Evolutionary conservation across 2,888 invertebrate species (phyloP), one percentile per base, ranked within the genome.

Genomic region (Geotrupes spiniger): DNA sequence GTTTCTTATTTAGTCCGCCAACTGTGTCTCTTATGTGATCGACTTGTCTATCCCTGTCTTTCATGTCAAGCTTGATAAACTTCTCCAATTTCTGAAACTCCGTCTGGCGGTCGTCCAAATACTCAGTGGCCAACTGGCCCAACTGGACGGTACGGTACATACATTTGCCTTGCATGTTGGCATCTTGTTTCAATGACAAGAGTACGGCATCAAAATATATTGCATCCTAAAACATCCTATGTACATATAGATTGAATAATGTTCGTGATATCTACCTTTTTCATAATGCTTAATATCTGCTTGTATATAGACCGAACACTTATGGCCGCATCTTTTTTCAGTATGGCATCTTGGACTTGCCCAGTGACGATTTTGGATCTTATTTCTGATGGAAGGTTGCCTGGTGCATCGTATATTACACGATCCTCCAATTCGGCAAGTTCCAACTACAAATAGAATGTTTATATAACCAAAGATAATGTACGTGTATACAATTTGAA

Each of bases 121-220:
- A 82, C 63, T 85, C 84, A 57, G 80, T 78, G 1, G 83, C 84
- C 1, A 84, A 68, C 61, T 85, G 84, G 0, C 85, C 84, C 74
- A 85, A 78, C 60, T 80, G 76, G 0, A 82, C 83, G 1, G 83
- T 80, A 14, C 78, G 79, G 66, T 82, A 76, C 58, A 85, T 74
- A 51, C 84, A 78, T 59, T 78, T 78, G 33, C 81, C 79, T 68
- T 85, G 85, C 6, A 75, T 75, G 29, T 76, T 69, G 49, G 79
- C 79, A 62, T 86, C 84, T 16, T 76, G 62, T 58, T 78, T 76
- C 37, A 85, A 66, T 0, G 79, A 77, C 27, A 76, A 76, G 43
- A 85, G 64, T 2, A 85, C 79, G 0, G 79, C 79, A 37, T 84
- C 82, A 58, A 81, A 84, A 61, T 82, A 82, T 4, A 81, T 74